Evolutionary conservation across 2,113 vertebrate species (phyloP).

Genomic region (Chitala chitala): DNA sequence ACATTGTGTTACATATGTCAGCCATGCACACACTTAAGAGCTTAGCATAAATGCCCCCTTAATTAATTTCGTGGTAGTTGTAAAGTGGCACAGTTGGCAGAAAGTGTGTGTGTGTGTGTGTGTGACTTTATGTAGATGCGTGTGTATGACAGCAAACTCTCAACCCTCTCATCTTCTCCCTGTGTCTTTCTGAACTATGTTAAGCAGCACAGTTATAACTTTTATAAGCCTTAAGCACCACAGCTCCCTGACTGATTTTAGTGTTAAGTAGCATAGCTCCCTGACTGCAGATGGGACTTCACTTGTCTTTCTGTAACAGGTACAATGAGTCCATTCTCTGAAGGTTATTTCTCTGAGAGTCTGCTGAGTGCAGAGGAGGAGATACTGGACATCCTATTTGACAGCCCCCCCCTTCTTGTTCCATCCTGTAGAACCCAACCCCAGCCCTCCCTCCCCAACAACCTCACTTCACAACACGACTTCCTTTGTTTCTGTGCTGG

Average conservation of each 20-base stretch:
- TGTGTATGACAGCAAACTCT: too few relatives aligned
- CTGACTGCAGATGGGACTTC: background rate
- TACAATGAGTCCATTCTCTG: background rate
- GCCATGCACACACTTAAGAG: background rate
- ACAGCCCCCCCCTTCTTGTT: background rate
- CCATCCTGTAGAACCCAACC: background rate
- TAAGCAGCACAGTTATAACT: too few relatives aligned
- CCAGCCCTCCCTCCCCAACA: too few relatives aligned
- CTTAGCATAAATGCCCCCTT: background rate
- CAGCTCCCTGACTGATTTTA: background rate
- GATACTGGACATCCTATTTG: background rate
- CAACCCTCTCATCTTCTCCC: too few relatives aligned
- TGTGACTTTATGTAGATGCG: background rate
- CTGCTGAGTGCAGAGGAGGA: background rate
- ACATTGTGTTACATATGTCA: too few relatives aligned
- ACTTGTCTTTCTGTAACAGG: background rate
- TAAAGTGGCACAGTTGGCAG: background rate
- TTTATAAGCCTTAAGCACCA: too few relatives aligned
- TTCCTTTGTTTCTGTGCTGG: background rate
- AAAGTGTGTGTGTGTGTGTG: constrained; percentile 3
- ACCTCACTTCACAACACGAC: too few relatives aligned
- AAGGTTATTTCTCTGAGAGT: background rate
- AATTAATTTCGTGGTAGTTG: background rate
- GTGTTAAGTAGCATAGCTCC: background rate
- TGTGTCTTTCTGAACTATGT: too few relatives aligned